Conservation (phyloP, 2,888 invertebrate species). For the Ophraella communa region DNA sequence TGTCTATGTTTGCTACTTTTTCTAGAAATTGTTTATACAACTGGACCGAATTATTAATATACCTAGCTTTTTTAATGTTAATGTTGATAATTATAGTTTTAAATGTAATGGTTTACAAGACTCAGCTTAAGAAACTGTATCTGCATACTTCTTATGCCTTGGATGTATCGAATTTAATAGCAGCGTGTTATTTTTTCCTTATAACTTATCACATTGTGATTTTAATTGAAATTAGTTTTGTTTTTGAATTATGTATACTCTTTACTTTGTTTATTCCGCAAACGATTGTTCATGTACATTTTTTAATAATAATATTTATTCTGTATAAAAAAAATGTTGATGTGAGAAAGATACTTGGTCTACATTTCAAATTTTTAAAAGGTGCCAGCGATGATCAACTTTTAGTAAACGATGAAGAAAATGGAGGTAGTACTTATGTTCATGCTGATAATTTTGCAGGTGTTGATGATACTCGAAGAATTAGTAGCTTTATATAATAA, state of each 20-base stretch:
- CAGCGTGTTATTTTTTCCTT: conserved; percentile 1
- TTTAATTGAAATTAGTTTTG: background rate
- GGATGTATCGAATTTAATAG: background rate
- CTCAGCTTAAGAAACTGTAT: background rate
- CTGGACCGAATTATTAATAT: conserved; percentile 3
- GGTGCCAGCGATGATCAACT: conserved; percentile 4
- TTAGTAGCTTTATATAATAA: conserved; percentile 11
- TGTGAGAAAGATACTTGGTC: conserved; percentile 1
- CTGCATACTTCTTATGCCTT: conserved; percentile 4
- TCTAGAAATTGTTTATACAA: background rate
- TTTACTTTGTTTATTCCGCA: conserved; percentile 16
- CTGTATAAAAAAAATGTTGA: conserved; percentile 11
- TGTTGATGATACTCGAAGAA: conserved; percentile 16
- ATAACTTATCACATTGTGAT: conserved; percentile 2
- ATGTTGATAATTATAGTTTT: background rate
- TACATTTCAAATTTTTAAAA: conserved; percentile 11
- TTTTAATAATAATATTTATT: conserved; percentile 6
- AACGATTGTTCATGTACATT: conserved; percentile 9
- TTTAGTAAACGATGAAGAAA: background rate
- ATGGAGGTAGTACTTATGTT: conserved; percentile 12
- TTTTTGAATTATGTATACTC: background rate
- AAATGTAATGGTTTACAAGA: background rate
- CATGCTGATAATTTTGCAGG: conserved; percentile 26
- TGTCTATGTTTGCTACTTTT: background rate
- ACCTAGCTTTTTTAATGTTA: background rate